Evolutionary conservation across 2,797 vertebrate genomes (phyloP).

Genomic region (Leptodactylus fallax): DNA sequence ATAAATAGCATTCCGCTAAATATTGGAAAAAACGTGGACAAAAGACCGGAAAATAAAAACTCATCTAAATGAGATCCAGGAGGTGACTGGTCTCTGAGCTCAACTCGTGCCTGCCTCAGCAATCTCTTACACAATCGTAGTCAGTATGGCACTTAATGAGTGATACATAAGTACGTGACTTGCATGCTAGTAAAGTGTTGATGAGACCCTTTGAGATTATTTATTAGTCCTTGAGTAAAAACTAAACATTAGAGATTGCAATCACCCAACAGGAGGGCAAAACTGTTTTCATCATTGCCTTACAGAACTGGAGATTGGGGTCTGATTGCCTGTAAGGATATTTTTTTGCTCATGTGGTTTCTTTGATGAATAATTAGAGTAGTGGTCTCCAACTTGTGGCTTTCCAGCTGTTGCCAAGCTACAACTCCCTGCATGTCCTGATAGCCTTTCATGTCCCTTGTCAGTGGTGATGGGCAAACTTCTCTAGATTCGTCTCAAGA

Average conservation of each 20-base stretch:
- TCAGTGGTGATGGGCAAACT: background rate
- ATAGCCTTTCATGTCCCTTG: background rate
- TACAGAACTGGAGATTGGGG: background rate
- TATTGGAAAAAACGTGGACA: slow-evolving; percentile 11
- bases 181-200: background rate
- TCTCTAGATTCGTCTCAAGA: too few species aligned
- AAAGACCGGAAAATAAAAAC: background rate
- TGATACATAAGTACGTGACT: background rate
- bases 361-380: background rate
- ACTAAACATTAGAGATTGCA: background rate
- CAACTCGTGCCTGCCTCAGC: background rate
- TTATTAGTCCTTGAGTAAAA: slow-evolving; percentile 16
- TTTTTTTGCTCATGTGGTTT: too few species aligned
- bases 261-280: background rate
- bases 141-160: slow-evolving; percentile 26
- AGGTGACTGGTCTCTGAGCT: slow-evolving; percentile 24
- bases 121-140: background rate
- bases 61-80: slow-evolving; percentile 15
- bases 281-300: background rate
- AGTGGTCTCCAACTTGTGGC: background rate
- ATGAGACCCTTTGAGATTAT: slow-evolving; percentile 43
- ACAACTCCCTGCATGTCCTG: background rate
- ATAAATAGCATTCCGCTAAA: slow-evolving; percentile 52
- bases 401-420: background rate
- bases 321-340: background rate